Conservation (phyloP, 1,140 invertebrate genomes). For the Sminthurides bifidus region DNA sequence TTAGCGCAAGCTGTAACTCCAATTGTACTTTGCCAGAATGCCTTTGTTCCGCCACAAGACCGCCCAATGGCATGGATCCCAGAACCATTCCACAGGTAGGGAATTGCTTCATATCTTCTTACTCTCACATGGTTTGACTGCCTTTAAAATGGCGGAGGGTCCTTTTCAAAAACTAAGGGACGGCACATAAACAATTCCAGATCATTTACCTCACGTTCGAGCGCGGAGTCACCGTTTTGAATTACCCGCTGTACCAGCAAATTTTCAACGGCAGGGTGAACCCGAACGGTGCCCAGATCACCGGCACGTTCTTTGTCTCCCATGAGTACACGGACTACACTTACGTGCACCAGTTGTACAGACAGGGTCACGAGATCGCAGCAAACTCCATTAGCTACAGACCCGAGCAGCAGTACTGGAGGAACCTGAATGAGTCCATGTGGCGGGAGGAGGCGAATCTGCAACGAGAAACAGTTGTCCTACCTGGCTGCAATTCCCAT, state of each 20-base stretch:
- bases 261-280: constrained; percentile 21
- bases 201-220: constrained; percentile 39
- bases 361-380: constrained; percentile 64
- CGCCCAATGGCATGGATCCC: no score
- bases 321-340: constrained; percentile 43
- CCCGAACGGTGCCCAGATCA: constrained; percentile 30
- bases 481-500: constrained; percentile 46
- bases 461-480: constrained; percentile 41
- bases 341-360: constrained; percentile 37
- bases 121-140: no score
- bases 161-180: no score
- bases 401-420: constrained; percentile 42
- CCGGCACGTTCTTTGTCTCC: constrained; percentile 42
- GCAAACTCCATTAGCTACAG: constrained; percentile 66
- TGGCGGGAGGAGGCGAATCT: constrained; percentile 47
- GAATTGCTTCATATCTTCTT: no score
- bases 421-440: constrained; percentile 36
- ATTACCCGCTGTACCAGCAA: constrained; percentile 23
- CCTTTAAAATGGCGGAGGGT: no score
- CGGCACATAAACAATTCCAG: no score
- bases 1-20: no score
- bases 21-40: no score
- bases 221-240: constrained; percentile 33
- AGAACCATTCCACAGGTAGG: no score
- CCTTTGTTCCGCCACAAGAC: no score